These are phyloP conservation scores for Aplidium turbinatum DNA, from an alignment of 23 tunicate genomes.

Conservation along the genomic window DNA sequence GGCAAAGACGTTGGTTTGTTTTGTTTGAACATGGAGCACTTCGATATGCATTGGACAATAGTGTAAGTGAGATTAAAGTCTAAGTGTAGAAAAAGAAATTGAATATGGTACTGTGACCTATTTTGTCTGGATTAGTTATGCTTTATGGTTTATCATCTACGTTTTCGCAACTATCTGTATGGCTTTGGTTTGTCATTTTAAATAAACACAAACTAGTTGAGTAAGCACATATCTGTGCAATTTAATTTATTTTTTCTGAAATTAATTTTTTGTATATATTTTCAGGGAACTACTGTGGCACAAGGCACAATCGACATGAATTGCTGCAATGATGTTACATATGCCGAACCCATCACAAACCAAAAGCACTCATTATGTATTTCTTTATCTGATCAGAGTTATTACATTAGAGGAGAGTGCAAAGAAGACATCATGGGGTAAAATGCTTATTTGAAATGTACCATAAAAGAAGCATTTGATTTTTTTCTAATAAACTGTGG, in stretches of 20 bases:
- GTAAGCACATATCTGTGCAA: too few species aligned
- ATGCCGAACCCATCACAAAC: conserved; percentile 71
- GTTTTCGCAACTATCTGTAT: too few species aligned
- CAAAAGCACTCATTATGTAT: conserved; percentile 85
- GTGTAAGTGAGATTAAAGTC: conserved; percentile 53
- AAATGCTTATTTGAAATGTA: too few species aligned
- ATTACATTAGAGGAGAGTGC: conserved; percentile 70
- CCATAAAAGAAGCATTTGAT: too few species aligned
- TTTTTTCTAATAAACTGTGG: too few species aligned
- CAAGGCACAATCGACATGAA: conserved; percentile 97
- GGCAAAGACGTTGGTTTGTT: conserved; percentile 94
- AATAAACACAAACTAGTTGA: too few species aligned
- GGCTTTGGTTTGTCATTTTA: too few species aligned
- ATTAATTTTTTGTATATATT: too few species aligned
- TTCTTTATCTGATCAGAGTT: conserved; percentile 47
- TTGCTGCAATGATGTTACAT: conserved; percentile 66
- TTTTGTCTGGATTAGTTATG: too few species aligned
- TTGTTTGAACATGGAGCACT: conserved; percentile 93
- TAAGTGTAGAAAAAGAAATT: background rate
- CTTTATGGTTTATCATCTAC: too few species aligned
- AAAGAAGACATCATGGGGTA: conserved; percentile 90
- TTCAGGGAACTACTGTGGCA: conserved; percentile 84
- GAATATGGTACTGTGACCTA: too few species aligned
- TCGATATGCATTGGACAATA: conserved; percentile 90
- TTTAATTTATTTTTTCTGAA: too few species aligned